Conservation (phyloP, 2,797 vertebrate genomes). For the Lithobates pipiens region DNA sequence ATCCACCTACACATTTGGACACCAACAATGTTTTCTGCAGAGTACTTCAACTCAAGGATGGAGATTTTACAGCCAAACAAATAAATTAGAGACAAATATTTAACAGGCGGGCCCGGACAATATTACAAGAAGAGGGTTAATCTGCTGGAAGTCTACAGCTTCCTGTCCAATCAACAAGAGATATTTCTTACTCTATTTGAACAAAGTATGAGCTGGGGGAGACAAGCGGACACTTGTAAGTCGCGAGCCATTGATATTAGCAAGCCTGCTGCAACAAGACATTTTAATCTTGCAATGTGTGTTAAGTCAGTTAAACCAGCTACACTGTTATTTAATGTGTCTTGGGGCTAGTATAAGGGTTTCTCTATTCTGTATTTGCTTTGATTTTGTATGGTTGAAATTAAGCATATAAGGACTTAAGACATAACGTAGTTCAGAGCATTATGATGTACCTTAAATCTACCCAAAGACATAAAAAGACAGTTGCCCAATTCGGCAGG, state of each 20-base stretch:
- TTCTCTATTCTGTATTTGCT: neutral
- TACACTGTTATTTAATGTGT: slow-evolving; percentile 22
- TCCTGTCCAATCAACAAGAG: slow-evolving; percentile 69
- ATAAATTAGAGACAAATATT: slow-evolving; percentile 71
- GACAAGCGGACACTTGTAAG: slow-evolving; percentile 69
- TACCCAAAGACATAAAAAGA: too few relatives aligned
- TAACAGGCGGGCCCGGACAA: slow-evolving; percentile 72
- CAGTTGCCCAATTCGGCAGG: too few relatives aligned
- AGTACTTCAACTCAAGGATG: slow-evolving; percentile 68
- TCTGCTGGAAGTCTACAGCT: slow-evolving; percentile 68
- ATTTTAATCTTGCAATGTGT: slow-evolving; percentile 34
- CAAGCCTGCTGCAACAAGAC: slow-evolving; percentile 48
- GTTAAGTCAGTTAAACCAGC: slow-evolving; percentile 37
- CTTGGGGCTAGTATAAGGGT: neutral
- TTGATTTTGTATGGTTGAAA: neutral
- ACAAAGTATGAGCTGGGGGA: slow-evolving; percentile 67
- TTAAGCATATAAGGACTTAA: neutral
- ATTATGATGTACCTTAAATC: neutral
- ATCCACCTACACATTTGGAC: slow-evolving; percentile 13
- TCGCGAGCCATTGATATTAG: slow-evolving; percentile 58
- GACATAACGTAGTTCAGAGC: neutral
- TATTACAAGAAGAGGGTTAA: slow-evolving; percentile 67
- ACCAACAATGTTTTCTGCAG: neutral
- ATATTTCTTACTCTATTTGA: slow-evolving; percentile 72
- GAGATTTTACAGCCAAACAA: slow-evolving; percentile 67